These are phyloP conservation scores for Eutolmus rufibarbis DNA, from an alignment of 2,888 invertebrate genomes.

Conservation along the genomic window DNA sequence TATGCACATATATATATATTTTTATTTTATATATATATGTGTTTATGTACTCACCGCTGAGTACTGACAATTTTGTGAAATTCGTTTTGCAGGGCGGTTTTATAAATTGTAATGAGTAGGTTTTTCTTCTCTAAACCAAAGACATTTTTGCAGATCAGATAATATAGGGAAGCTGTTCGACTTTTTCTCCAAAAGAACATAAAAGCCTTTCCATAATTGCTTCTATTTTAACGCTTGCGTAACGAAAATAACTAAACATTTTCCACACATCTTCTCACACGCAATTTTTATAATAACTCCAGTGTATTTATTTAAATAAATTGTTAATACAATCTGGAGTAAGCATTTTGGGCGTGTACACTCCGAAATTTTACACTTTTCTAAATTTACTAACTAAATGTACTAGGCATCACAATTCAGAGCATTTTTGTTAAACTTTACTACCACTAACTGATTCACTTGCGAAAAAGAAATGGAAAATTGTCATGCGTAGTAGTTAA, in stretches of 20 bases:
- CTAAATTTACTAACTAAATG: neutral
- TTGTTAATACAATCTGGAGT: neutral
- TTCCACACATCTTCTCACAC: neutral
- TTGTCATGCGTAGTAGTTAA: slow-evolving; percentile 18
- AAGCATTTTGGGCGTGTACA: slow-evolving; percentile 7
- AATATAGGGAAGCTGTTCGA: neutral
- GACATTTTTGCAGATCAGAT: neutral
- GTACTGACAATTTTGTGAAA: neutral
- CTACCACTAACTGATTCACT: slow-evolving; percentile 1
- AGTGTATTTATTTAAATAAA: neutral
- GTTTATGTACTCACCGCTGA: neutral
- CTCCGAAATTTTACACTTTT: neutral
- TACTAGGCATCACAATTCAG: neutral
- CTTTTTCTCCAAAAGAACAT: neutral
- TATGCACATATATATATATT: neutral
- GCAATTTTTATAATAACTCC: neutral
- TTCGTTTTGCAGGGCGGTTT: neutral
- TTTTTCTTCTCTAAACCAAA: neutral
- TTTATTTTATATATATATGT: neutral
- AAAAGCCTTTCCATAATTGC: neutral
- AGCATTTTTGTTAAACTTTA: slow-evolving; percentile 10
- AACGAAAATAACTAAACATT: neutral
- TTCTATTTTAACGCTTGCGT: slow-evolving; percentile 38
- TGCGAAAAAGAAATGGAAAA: slow-evolving; percentile 9
- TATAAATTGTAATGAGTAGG: neutral